phyloP scores from a whole-genome alignment of 2,797 vertebrate genomes.

The Eospalax fontanierii region DNA sequence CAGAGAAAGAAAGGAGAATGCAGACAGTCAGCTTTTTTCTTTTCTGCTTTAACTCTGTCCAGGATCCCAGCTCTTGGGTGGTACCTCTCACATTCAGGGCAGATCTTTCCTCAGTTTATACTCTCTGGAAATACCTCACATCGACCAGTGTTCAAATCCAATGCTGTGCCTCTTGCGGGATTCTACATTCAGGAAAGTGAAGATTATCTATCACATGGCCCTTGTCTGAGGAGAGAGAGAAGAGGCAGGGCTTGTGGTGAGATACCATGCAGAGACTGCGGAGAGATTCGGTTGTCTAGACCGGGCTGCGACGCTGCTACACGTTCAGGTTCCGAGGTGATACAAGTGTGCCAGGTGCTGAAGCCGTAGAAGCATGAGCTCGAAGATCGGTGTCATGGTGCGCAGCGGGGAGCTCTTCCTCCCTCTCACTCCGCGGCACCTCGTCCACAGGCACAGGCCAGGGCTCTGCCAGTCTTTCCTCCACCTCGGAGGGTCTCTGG shows the following conservation, averaged over 20 bases:
- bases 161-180: background rate
- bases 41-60: background rate
- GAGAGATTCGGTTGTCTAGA: background rate
- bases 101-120: background rate
- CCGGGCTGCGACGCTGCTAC: accelerated
- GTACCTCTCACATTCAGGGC: background rate
- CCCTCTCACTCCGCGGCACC: background rate
- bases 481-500: background rate
- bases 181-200: background rate
- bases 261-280: background rate
- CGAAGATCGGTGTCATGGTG: background rate
- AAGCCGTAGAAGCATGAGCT: accelerated
- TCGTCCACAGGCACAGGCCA: background rate
- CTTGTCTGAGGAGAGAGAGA: background rate
- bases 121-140: background rate
- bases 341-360: background rate
- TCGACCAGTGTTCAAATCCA: too few relatives aligned
- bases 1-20: background rate
- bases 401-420: background rate
- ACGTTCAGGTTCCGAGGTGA: background rate
- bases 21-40: background rate
- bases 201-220: background rate
- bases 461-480: background rate
- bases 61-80: background rate
- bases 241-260: background rate